These are phyloP conservation scores for Metopia argyrocephala DNA, from an alignment of 2,888 invertebrate genomes.

Conservation along the genomic window DNA sequence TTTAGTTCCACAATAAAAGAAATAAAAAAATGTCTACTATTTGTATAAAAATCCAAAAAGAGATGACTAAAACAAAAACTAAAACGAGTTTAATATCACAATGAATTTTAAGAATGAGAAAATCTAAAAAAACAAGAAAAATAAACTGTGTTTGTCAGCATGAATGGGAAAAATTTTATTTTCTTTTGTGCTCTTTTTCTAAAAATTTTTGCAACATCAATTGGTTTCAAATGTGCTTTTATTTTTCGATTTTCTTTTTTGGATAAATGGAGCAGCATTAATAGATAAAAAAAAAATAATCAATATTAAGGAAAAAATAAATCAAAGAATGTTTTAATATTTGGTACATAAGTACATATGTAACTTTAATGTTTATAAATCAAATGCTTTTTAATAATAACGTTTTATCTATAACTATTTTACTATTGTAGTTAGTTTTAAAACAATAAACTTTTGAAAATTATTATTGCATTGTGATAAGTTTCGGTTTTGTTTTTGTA, in stretches of 20 bases:
- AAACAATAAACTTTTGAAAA: too few species aligned
- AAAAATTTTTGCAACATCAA: background rate
- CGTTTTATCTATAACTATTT: too few species aligned
- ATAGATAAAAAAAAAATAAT: background rate
- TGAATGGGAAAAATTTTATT: slow-evolving; percentile 8
- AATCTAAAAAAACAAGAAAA: background rate
- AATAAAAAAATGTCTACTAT: background rate
- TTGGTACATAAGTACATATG: too few species aligned
- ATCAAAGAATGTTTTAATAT: background rate
- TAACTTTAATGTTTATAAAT: too few species aligned
- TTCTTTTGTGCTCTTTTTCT: background rate
- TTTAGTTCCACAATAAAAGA: background rate
- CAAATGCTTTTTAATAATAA: too few species aligned
- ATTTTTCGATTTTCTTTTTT: background rate
- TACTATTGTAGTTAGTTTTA: too few species aligned
- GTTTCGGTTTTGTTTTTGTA: too few species aligned
- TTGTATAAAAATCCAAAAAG: too few species aligned
- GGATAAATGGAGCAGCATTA: background rate
- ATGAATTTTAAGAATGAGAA: too few species aligned
- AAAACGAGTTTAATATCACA: too few species aligned
- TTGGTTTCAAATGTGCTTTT: background rate
- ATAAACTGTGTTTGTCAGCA: slow-evolving; percentile 48
- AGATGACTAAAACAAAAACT: too few species aligned
- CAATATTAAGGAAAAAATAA: background rate
- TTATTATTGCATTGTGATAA: too few species aligned